Base-by-base conservation (phyloP, 53 echinoderm and acorn worm genomes). In the Echinarachnius parma region DNA sequence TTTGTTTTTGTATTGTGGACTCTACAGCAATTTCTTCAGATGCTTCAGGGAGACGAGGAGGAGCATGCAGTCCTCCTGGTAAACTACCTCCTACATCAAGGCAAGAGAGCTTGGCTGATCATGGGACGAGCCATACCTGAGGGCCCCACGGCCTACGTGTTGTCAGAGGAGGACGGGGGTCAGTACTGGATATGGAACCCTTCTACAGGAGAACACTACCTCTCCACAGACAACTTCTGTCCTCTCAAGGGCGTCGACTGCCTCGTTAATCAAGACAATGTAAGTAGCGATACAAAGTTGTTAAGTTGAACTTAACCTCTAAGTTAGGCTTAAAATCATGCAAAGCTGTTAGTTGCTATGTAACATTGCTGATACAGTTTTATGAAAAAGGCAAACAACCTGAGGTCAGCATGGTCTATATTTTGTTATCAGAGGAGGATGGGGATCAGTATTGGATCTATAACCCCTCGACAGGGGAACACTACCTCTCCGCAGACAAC, bases 41-140 rank as follows among this genome's bases (percentile, higher is more conserved):
- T 96, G 96, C 55, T 96, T 7, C 96, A 96, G 75, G 96, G 96
- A 31, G 96, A 96, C 48, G 96, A 96, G 63, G 96, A 96, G 28
- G 96, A 96, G 61, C 96, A 96, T 61, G 96, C 96, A 10, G 88
- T 96, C 13, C 82, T 96, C 21, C 75, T 92, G 28, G 84, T 92
- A 34, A 96, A 96, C 82, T 96, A 88, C 65, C 85, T 96, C 82
- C 79, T 96, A 2, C 82, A 85, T 24, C 67, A 91, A 4, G 79
- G 79, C 44, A 91, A 92, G 83, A 87, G 64, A 54, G 82, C 88
- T 19, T 96, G 87, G 84, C 54, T 96, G 20, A 53, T 92, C 26
- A 53, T 60, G 14, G 96, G 91, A 18, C 47, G 71, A 15, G 91
- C 91, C 44, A 92, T 96, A 55, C 91, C 91, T 0, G 96, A 96